phyloP scores from a whole-genome alignment of 2,888 invertebrate species.

The Neocrepidodera transversa region DNA sequence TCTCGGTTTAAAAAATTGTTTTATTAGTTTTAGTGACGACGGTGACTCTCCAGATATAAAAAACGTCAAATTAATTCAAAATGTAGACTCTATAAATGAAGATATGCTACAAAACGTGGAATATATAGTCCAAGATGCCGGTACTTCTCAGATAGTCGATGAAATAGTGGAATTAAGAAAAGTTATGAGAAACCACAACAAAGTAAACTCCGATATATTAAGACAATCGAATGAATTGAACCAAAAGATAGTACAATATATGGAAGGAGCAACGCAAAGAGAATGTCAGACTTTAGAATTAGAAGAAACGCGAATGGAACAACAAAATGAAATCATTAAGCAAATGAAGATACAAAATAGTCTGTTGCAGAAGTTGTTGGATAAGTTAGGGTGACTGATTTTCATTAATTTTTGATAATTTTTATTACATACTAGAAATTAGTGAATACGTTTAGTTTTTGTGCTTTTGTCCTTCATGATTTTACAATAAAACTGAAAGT shows the following conservation, averaged over 20 bases:
- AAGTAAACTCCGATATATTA: constrained; percentile 24
- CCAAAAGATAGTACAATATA: constrained; percentile 29
- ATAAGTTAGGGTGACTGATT: constrained; percentile 28
- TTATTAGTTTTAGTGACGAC: constrained; percentile 3
- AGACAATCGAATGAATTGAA: constrained; percentile 28
- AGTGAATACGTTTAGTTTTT: no score
- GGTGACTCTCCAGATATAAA: constrained; percentile 8
- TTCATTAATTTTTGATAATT: no score
- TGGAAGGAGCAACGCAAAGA: constrained; percentile 28
- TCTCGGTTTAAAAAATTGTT: no score
- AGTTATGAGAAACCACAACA: constrained; percentile 28
- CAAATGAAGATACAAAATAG: constrained; percentile 39
- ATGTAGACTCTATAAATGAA: constrained; percentile 11
- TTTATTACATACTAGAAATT: no score
- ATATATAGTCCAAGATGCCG: constrained; percentile 29
- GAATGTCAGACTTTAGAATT: constrained; percentile 32
- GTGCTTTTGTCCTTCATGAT: no score
- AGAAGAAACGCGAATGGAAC: constrained; percentile 31
- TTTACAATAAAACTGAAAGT: no score
- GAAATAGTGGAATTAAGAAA: constrained; percentile 31
- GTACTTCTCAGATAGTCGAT: constrained; percentile 25
- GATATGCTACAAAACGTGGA: constrained; percentile 16
- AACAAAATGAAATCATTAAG: constrained; percentile 38
- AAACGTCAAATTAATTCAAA: constrained; percentile 18
- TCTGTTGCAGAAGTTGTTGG: constrained; percentile 36